Conservation (phyloP, 2,888 invertebrate species). For the Nemotelus nigrinus region DNA sequence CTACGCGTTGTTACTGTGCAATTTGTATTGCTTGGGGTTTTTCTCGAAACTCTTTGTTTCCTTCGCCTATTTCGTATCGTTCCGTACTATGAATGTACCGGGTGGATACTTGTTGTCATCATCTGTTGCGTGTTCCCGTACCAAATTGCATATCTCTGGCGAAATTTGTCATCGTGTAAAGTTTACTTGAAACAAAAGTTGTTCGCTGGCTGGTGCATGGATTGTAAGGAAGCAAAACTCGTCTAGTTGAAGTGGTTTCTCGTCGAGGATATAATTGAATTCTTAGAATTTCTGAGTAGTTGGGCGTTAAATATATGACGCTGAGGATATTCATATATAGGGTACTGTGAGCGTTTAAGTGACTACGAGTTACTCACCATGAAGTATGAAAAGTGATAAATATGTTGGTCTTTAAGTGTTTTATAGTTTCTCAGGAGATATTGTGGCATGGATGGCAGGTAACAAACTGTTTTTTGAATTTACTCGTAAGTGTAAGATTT, state of each 20-base stretch:
- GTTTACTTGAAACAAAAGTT: slow-evolving; percentile 38
- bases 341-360: too few species aligned
- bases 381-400: too few species aligned
- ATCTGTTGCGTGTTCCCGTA: slow-evolving; percentile 43
- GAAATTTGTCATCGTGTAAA: slow-evolving; percentile 39
- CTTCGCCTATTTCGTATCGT: not conserved
- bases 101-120: slow-evolving; percentile 32
- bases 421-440: too few species aligned
- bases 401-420: too few species aligned
- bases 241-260: slow-evolving; percentile 25
- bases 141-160: slow-evolving; percentile 39
- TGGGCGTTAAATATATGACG: slow-evolving; percentile 15
- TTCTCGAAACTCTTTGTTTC: not conserved
- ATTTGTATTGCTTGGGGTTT: slow-evolving; percentile 16
- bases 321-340: too few species aligned
- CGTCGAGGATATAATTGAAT: slow-evolving; percentile 35
- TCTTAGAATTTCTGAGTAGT: slow-evolving; percentile 25
- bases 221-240: slow-evolving; percentile 7
- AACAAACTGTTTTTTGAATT: too few species aligned
- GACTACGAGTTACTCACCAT: too few species aligned
- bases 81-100: not conserved
- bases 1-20: slow-evolving; percentile 15
- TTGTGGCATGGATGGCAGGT: too few species aligned
- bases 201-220: not conserved
- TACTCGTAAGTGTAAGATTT: too few species aligned